phyloP scores from a whole-genome alignment of 2,888 invertebrate species.

The Amiota mariae region DNA sequence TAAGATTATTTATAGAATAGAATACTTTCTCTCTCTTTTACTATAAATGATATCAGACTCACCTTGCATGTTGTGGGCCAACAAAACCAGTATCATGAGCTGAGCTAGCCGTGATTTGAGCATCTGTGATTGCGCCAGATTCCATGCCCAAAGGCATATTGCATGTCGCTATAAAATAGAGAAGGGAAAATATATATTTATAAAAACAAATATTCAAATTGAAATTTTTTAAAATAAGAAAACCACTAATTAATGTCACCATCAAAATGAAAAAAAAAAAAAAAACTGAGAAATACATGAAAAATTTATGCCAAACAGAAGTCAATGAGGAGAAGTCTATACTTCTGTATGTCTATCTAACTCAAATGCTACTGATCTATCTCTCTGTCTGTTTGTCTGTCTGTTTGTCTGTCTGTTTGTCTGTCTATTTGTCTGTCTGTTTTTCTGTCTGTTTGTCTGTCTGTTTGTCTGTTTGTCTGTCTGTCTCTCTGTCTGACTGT shows the following conservation, averaged over 20 bases:
- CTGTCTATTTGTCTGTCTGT: neutral
- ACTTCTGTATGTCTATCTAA: neutral
- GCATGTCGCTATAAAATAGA: conserved; percentile 78
- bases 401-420: neutral
- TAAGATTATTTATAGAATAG: neutral
- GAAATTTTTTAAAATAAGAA: neutral
- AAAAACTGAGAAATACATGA: conserved; percentile 1
- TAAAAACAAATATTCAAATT: neutral
- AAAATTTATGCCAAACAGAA: conserved; percentile 13
- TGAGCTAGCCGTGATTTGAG: conserved; percentile 86
- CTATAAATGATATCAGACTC: conserved; percentile 59
- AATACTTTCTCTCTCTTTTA: neutral
- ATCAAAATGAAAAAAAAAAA: conserved; percentile 30
- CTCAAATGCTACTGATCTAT: neutral
- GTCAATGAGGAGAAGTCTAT: neutral
- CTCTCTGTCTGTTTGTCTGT: too few species aligned
- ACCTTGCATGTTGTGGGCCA: conserved; percentile 89
- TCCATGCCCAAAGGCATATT: conserved; percentile 86
- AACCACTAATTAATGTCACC: conserved; percentile 29
- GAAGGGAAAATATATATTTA: conserved; percentile 38
- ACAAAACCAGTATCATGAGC: conserved; percentile 87
- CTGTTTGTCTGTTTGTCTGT: neutral
- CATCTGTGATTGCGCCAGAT: conserved; percentile 84
- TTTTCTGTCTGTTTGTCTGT: neutral
- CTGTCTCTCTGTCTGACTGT: neutral